These are phyloP conservation scores for Laterallus jamaicensis DNA, from an alignment of 2,113 vertebrate genomes.

Conservation along the genomic window DNA sequence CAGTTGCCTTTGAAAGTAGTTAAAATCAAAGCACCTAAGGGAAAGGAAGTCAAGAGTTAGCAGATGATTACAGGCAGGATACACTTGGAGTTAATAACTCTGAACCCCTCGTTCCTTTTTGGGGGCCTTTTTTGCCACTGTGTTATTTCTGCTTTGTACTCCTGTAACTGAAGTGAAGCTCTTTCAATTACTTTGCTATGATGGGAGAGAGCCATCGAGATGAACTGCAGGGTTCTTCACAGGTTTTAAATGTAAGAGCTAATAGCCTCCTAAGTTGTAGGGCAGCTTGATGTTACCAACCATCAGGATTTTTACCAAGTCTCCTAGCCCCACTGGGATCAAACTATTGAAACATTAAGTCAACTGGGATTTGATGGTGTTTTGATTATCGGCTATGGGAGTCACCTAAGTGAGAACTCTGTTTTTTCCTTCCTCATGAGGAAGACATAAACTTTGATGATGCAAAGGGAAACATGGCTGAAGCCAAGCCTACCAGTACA, in stretches of 20 bases:
- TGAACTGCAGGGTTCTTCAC: neutral
- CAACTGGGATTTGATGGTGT: neutral
- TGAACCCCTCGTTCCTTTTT: neutral
- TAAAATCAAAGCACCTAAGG: neutral
- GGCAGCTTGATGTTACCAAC: neutral
- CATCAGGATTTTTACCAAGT: neutral
- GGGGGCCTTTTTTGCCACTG: neutral
- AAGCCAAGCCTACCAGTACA: neutral
- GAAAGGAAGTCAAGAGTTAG: neutral
- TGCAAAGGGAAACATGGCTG: neutral
- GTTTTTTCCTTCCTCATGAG: neutral
- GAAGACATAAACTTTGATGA: neutral
- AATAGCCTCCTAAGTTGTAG: neutral
- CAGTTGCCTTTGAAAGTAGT: neutral
- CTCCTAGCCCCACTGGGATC: neutral
- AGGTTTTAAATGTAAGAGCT: neutral
- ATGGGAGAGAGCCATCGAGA: neutral
- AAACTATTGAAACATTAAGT: neutral
- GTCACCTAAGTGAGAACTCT: neutral
- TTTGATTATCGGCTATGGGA: neutral
- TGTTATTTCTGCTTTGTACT: neutral
- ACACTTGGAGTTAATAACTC: neutral
- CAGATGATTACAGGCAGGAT: neutral
- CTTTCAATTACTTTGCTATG: neutral
- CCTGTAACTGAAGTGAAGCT: neutral